Evolutionary conservation across 1,140 invertebrate species (phyloP).

Genomic region (Paraescarpia echinospica): DNA sequence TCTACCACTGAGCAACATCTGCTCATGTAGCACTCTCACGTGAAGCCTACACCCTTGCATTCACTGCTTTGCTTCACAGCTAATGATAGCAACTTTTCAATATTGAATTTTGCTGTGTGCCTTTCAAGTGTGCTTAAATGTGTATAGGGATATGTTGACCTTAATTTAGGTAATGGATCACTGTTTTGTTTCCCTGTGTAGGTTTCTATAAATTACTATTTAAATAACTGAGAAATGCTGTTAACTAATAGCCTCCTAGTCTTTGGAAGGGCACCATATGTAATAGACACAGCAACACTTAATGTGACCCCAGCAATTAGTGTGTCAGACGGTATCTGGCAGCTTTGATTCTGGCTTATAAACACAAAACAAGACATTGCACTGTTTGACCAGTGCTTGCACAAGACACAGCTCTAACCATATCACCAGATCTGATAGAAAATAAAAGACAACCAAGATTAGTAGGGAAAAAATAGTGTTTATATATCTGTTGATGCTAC

Average conservation of each 20-base stretch:
- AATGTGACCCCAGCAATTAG: background rate
- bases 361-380: background rate
- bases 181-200: background rate
- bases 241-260: background rate
- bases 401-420: background rate
- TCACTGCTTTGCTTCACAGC: background rate
- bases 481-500: background rate
- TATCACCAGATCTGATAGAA: too few species aligned
- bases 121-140: background rate
- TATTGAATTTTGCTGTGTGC: background rate
- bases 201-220: background rate
- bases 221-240: background rate
- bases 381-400: background rate
- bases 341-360: background rate
- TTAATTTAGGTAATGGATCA: background rate
- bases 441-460: too few species aligned
- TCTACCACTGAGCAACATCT: background rate
- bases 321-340: background rate
- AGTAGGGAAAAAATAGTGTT: background rate
- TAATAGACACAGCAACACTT: too few species aligned
- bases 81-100: too few species aligned
- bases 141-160: too few species aligned
- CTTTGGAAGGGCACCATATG: too few species aligned
- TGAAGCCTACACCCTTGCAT: background rate
- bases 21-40: background rate